phyloP scores from a whole-genome alignment of 2,797 vertebrate species.

The Alexandromys oeconomus region DNA sequence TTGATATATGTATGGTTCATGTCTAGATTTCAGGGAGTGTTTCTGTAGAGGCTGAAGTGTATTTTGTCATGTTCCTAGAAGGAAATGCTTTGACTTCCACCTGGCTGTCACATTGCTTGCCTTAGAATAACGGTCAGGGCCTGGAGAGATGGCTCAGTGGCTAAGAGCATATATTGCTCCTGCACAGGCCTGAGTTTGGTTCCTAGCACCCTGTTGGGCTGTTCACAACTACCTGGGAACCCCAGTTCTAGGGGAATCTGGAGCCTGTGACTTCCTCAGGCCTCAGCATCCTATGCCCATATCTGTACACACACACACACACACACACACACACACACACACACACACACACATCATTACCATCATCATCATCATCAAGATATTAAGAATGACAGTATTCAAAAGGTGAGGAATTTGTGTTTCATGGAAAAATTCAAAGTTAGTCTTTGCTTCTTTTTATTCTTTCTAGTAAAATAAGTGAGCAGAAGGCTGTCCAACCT shows the following conservation, averaged over 20 bases:
- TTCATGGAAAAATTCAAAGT: not conserved
- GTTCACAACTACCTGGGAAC: not conserved
- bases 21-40: not conserved
- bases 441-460: not conserved
- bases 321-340: not conserved
- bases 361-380: not conserved
- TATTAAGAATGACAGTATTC: conserved; percentile 20
- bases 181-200: not conserved
- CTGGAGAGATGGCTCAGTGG: not conserved
- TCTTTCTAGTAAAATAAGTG: not conserved
- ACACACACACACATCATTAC: not conserved
- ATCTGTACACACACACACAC: not conserved
- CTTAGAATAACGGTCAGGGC: not conserved
- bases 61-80: not conserved
- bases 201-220: not conserved
- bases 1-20: not conserved
- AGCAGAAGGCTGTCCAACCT: not conserved
- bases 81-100: not conserved
- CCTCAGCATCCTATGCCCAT: not conserved
- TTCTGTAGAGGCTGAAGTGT: not conserved
- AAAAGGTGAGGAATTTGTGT: not conserved
- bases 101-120: not conserved
- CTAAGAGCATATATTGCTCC: not conserved
- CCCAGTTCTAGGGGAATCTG: not conserved
- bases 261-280: not conserved